Evolutionary conservation across 1,140 invertebrate genomes (phyloP).

Genomic region (Acromyrmex heyeri): DNA sequence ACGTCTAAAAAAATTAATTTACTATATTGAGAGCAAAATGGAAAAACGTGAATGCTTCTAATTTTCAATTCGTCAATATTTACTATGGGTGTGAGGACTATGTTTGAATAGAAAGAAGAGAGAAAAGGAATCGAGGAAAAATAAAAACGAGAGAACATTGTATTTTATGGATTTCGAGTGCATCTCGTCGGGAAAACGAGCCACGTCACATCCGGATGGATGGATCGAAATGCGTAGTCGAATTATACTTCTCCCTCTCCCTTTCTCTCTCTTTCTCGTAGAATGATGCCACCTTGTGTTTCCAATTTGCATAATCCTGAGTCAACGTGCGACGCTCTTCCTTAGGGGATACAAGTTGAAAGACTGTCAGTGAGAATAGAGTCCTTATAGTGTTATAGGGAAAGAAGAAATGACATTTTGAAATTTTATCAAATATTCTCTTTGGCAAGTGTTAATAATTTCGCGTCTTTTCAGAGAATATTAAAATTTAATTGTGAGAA

Average conservation of each 20-base stretch:
- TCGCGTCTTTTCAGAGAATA: background rate
- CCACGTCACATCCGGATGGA: conserved; percentile 73
- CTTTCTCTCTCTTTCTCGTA: background rate
- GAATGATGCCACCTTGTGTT: conserved; percentile 11
- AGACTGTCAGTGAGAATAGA: conserved; percentile 14
- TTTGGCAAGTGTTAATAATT: background rate
- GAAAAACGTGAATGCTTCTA: background rate
- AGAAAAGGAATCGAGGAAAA: background rate
- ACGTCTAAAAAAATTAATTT: background rate
- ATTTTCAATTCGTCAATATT: conserved; percentile 47
- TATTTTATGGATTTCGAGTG: conserved; percentile 74
- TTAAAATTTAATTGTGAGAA: conserved; percentile 1
- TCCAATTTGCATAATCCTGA: conserved; percentile 56
- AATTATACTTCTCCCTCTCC: conserved; percentile 16
- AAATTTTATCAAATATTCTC: conserved; percentile 11
- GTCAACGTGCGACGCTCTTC: conserved; percentile 25
- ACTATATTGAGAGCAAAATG: background rate
- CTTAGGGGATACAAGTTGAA: conserved; percentile 39
- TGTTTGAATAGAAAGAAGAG: conserved; percentile 39
- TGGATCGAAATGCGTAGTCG: conserved; percentile 15
- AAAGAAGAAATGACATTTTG: background rate
- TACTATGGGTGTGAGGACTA: background rate
- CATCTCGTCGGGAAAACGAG: conserved; percentile 71
- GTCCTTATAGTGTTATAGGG: conserved; percentile 1
- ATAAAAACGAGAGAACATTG: background rate